These are phyloP conservation scores for Dendroctonus ponderosae DNA, from an alignment of 1,140 invertebrate genomes.

Conservation along the genomic window DNA sequence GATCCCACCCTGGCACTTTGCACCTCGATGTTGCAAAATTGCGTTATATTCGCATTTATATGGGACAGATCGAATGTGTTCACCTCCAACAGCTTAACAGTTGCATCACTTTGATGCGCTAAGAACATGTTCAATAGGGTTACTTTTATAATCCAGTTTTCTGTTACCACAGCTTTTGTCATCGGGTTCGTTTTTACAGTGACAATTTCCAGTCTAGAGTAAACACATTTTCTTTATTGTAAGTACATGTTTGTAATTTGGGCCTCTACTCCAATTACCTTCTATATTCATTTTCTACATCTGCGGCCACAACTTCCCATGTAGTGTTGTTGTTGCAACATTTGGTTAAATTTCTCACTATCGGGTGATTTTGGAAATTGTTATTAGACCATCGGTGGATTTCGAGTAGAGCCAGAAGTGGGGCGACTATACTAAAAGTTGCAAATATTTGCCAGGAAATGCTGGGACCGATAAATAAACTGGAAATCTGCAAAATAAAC, in stretches of 20 bases:
- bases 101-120: conserved; percentile 75
- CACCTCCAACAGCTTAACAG: conserved; percentile 68
- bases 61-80: conserved; percentile 71
- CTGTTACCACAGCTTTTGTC: conserved; percentile 72
- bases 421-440: conserved; percentile 45
- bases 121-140: conserved; percentile 72
- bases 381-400: conserved; percentile 66
- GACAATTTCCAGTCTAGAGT: conserved; percentile 63
- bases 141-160: conserved; percentile 88
- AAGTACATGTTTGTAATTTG: not conserved
- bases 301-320: conserved; percentile 67
- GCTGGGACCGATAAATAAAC: conserved; percentile 39
- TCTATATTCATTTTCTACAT: conserved; percentile 77
- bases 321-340: conserved; percentile 62
- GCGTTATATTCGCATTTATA: conserved; percentile 63
- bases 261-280: conserved; percentile 52
- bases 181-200: conserved; percentile 67
- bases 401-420: conserved; percentile 49
- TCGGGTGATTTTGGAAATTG: conserved; percentile 73
- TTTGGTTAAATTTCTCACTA: conserved; percentile 62
- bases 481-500: conserved; percentile 44
- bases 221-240: not conserved
- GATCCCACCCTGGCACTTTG: conserved; percentile 59
- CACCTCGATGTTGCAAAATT: conserved; percentile 81
- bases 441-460: conserved; percentile 42